phyloP scores from a whole-genome alignment of 1,140 invertebrate species.

The Temnothorax nylanderi region DNA sequence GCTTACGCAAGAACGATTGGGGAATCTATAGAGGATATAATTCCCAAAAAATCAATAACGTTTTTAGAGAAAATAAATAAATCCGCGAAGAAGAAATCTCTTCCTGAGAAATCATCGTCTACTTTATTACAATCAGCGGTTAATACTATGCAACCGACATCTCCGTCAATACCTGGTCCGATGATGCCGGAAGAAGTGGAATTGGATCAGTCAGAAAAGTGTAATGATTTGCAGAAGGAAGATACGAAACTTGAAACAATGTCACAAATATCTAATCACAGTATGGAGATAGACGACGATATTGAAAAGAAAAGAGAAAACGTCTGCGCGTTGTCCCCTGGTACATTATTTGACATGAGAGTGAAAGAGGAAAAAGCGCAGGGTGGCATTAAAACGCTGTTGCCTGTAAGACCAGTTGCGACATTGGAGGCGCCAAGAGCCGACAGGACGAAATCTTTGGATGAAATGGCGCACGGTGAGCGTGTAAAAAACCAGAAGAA shows the following conservation, averaged over 20 bases:
- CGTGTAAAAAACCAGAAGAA: constrained; percentile 75
- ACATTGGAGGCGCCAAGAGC: constrained; percentile 64
- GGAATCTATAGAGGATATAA: constrained; percentile 85
- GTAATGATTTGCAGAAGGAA: constrained; percentile 62
- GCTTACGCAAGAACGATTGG: constrained; percentile 92
- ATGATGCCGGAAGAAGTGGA: constrained; percentile 63
- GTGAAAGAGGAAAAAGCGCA: constrained; percentile 80
- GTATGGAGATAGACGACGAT: constrained; percentile 75
- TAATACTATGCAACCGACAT: constrained; percentile 51
- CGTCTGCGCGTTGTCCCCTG: constrained; percentile 81
- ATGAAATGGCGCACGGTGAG: constrained; percentile 74
- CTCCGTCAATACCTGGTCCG: constrained; percentile 44
- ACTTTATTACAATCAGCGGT: constrained; percentile 34
- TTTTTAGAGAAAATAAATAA: constrained; percentile 79
- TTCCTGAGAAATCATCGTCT: constrained; percentile 70
- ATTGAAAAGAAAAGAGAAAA: constrained; percentile 72
- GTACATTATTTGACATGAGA: constrained; percentile 82
- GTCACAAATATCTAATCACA: constrained; percentile 73
- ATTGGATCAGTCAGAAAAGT: constrained; percentile 63
- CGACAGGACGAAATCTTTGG: constrained; percentile 77
- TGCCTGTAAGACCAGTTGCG: constrained; percentile 82
- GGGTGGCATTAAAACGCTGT: constrained; percentile 85
- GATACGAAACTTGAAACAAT: constrained; percentile 72
- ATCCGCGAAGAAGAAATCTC: constrained; percentile 78
- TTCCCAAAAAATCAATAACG: constrained; percentile 83